Base-by-base conservation (phyloP, 2,888 invertebrate species). In the Nomada ferruginata region DNA sequence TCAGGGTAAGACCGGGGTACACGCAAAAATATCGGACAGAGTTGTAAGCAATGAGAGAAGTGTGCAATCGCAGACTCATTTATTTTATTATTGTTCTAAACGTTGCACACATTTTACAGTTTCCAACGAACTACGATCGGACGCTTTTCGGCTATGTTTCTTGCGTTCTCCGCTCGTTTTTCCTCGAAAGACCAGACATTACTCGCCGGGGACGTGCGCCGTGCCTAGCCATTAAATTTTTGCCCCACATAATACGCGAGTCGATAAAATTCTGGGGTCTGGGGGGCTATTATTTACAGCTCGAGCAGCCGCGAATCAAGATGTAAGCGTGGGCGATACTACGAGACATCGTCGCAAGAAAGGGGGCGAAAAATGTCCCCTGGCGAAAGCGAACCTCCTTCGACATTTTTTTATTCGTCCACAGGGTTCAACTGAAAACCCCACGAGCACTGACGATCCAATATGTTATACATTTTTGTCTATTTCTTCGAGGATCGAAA, bases 291-390 rank as follows among this genome's bases (percentile, higher is more conserved):
- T 90, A 91, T 92, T 92, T 91, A 91, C 87, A 88, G 89, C 84
- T 83, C 75, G 82, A 79, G 82, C 85, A 83, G 85, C 79, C 86
- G 85, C 85, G 88, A 91, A 92, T 91, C 91, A 92, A 91, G 91
- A 91, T 91, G 91, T 91, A 89, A 90, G 89, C 90, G 91, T 87
- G 87, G 87, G 87, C 87, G 85, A 85, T 47, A 76, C 85, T 77
- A 87, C 76, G 85, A 87, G 87, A 87, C 76, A 77, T 70, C 71
- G 68, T 83, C 79, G 82, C 61, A 44, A 70, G 69, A 85, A 76
- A 76, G 79, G 68, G 87, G 86, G 69, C 71, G 80, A 85, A 83
- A 82, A 83, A 81, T 83, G 79, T 80, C 73, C 68, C 61, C 71
- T 50, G 42, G 55, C 75, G 72, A 76, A 66, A 74, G 65, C 61